These are phyloP conservation scores for Kryphioiulus occultus DNA, from an alignment of 2,888 invertebrate species.

Conservation along the genomic window DNA sequence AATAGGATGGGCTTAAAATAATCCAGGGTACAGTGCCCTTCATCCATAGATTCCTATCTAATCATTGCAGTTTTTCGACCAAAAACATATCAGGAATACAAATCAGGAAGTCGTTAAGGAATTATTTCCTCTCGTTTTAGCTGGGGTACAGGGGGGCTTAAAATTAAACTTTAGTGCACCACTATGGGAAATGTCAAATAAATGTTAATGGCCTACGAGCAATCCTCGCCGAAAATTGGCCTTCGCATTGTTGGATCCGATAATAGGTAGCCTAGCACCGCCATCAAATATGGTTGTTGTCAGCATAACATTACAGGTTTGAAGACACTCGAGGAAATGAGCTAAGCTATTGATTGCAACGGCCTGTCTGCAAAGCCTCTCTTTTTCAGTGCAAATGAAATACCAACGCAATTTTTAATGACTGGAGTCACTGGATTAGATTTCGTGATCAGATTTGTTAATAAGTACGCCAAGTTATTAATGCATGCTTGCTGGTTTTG, in stretches of 20 bases:
- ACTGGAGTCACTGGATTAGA: not conserved
- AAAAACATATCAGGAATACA: not conserved
- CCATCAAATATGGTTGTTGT: not conserved
- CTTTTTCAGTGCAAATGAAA: not conserved
- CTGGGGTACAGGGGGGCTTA: not conserved
- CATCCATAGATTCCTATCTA: not conserved
- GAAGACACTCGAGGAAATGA: not conserved
- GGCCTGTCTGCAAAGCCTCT: not conserved
- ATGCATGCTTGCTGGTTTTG: not conserved
- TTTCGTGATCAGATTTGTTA: not conserved
- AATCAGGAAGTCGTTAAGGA: conserved; percentile 24
- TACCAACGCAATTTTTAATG: not conserved
- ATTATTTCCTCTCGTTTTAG: not conserved
- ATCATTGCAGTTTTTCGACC: not conserved
- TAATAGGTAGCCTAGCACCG: conserved; percentile 26
- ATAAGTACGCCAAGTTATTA: not conserved
- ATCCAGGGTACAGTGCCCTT: not conserved
- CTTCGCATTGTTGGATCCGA: not conserved
- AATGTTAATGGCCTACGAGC: conserved; percentile 16
- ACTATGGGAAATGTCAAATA: conserved; percentile 12
- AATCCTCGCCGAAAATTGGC: not conserved
- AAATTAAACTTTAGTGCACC: not conserved
- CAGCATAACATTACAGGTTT: conserved; percentile 13
- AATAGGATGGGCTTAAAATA: not conserved
- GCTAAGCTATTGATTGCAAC: not conserved